Conservation (phyloP, 2,113 vertebrate species). For the Alectura lathami region DNA sequence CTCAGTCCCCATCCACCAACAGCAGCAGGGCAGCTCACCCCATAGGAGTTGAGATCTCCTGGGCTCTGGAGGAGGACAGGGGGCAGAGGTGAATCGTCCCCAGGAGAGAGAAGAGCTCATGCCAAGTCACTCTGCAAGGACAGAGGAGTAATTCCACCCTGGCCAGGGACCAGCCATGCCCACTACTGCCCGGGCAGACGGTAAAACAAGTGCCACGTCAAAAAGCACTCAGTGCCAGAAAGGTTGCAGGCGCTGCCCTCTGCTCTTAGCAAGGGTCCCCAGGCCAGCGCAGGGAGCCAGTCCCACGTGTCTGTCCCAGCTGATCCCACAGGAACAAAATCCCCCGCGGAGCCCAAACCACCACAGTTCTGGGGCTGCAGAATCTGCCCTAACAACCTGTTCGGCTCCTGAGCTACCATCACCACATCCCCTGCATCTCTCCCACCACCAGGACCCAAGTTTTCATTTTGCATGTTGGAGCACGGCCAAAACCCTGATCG, state of each 20-base stretch:
- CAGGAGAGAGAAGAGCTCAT: neutral
- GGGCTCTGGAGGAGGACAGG: neutral
- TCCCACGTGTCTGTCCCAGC: neutral
- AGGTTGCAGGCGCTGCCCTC: neutral
- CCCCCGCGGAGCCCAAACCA: neutral
- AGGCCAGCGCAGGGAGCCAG: rapidly evolving
- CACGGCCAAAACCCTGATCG: neutral
- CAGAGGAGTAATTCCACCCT: no score
- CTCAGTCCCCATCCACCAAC: neutral
- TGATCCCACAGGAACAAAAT: neutral
- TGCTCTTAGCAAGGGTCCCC: neutral
- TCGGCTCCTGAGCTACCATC: neutral
- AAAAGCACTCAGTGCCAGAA: neutral
- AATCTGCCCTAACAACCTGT: neutral
- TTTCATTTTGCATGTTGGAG: neutral
- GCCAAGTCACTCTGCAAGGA: rapidly evolving
- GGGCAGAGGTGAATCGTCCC: neutral
- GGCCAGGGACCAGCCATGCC: neutral
- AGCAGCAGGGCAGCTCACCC: neutral
- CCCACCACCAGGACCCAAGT: neutral
- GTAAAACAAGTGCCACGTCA: neutral
- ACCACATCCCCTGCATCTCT: neutral
- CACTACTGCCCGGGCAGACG: neutral
- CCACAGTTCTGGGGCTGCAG: neutral
- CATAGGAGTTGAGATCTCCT: rapidly evolving